These are phyloP conservation scores for Pristis pectinata DNA, from an alignment of 2,797 vertebrate species.

Conservation along the genomic window DNA sequence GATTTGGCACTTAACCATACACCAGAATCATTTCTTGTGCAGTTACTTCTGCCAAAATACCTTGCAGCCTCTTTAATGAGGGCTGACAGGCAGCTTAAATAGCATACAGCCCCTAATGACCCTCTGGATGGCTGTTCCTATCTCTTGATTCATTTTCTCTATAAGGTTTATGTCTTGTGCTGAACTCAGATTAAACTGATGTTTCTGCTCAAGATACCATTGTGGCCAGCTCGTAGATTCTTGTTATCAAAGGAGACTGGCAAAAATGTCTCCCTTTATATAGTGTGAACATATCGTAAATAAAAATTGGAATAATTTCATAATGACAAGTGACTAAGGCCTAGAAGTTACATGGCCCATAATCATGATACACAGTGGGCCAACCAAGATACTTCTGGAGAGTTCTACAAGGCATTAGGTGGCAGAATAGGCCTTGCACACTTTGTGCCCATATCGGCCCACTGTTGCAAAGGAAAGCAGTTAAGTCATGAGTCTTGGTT, in stretches of 20 bases:
- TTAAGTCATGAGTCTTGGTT: no score
- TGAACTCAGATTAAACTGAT: neutral
- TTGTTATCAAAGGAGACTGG: neutral
- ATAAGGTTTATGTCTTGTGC: neutral
- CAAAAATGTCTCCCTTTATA: neutral
- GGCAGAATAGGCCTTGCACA: no score
- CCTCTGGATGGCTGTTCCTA: neutral
- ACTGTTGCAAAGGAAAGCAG: no score
- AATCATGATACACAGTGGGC: no score
- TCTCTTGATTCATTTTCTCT: neutral
- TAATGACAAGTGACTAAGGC: neutral
- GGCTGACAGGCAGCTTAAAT: neutral
- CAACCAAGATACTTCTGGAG: no score
- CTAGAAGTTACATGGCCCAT: no score
- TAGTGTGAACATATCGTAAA: neutral
- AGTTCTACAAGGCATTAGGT: no score
- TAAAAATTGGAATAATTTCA: neutral
- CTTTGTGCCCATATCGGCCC: no score
- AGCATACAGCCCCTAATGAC: neutral
- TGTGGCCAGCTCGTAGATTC: no score
- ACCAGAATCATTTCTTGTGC: neutral
- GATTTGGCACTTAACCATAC: neutral
- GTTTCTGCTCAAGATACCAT: neutral
- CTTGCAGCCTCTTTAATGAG: neutral
- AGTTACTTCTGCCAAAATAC: neutral